Conservation (phyloP, 2,888 invertebrate genomes). For the Temnothorax unifasciatus region DNA sequence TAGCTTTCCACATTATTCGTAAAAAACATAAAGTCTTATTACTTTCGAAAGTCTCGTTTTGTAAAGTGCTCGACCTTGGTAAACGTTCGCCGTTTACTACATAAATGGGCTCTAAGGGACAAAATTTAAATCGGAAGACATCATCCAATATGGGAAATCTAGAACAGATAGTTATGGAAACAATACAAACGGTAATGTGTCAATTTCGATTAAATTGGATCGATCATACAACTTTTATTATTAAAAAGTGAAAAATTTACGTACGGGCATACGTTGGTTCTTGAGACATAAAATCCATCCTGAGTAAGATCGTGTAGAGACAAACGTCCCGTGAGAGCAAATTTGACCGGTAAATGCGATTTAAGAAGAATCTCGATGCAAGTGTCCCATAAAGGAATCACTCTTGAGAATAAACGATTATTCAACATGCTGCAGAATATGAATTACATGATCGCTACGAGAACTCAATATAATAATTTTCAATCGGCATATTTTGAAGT, state of each 20-base stretch:
- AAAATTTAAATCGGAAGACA: conserved; percentile 78
- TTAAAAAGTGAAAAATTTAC: conserved; percentile 35
- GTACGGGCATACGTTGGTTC: conserved; percentile 79
- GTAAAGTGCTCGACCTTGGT: not conserved
- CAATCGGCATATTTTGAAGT: not conserved
- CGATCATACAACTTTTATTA: not conserved
- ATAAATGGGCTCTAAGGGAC: conserved; percentile 80
- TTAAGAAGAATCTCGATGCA: conserved; percentile 89
- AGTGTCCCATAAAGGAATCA: conserved; percentile 88
- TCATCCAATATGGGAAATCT: conserved; percentile 83
- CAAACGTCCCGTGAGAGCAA: conserved; percentile 89
- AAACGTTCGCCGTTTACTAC: conserved; percentile 77
- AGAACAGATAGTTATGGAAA: conserved; percentile 11
- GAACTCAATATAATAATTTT: conserved; percentile 32
- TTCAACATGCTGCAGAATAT: conserved; percentile 86
- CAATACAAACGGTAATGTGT: not conserved
- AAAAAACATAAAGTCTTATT: not conserved
- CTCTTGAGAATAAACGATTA: conserved; percentile 83
- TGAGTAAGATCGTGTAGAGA: conserved; percentile 89
- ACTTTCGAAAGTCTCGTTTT: conserved; percentile 27
- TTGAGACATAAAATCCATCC: conserved; percentile 83
- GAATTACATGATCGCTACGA: not conserved
- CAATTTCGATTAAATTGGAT: not conserved
- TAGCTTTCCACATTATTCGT: not conserved
- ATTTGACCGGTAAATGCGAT: conserved; percentile 89